Evolutionary conservation across 2,113 vertebrate genomes (phyloP), one percentile per base, ranked within the genome.

Genomic region (Drymodes brunneopygia): DNA sequence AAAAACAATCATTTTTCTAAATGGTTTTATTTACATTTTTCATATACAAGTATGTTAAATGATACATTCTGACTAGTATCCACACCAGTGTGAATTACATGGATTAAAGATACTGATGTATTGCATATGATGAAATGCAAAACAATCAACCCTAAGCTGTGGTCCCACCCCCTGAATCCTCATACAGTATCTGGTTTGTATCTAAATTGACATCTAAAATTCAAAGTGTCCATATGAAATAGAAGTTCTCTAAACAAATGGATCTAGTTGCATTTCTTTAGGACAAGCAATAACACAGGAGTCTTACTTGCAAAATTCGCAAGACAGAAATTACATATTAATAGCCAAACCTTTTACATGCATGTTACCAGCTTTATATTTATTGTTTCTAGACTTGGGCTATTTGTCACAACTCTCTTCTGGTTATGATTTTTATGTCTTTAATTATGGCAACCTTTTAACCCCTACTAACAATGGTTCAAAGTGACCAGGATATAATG

Each of bases 1-100:
- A 96, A 97, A 97, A 97, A 93, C 97, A 97, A 97, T 96, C 66
- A 97, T 96, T 97, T 97, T 96, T 97, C 97, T 98, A 96, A 90
- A 98, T 54, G 73, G 64, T 95, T 98, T 98, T 98, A 98, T 98
- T 95, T 97, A 97, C 96, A 98, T 91, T 94, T 98, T 98, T 95
- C 95, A 97, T 94, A 97, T 83, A 97, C 94, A 97, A 86, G 86
- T 96, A 90, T 0, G 62, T 95, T 93, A 92, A 90, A 97, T 91
- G 75, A 97, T 97, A 98, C 97, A 98, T 95, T 95, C 95, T 96
- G 96, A 83, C 97, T 97, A 97, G 92, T 67, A 94, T 66, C 91
- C 97, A 95, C 90, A 98, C 95, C 84, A 97, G 93, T 48, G 87
- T 92, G 87, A 94, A 90, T 93, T 96, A 96, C 96, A 96, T n/a